Conservation (phyloP, 2,113 vertebrate genomes). For the Piprites chloris region DNA sequence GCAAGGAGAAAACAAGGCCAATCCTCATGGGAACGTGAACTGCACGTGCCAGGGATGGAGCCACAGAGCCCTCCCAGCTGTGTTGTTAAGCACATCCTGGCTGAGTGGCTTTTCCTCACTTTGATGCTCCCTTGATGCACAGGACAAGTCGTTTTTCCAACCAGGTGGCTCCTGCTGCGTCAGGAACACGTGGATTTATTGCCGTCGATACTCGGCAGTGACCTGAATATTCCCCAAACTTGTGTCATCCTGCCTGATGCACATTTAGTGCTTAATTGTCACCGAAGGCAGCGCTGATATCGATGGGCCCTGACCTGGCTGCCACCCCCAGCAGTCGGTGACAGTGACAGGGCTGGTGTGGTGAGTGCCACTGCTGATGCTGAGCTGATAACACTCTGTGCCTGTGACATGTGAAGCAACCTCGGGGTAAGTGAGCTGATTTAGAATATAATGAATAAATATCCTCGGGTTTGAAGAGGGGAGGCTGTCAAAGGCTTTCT, state of each 20-base stretch:
- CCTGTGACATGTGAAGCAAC: not conserved
- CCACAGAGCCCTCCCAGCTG: rapidly evolving
- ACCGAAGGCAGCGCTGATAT: not conserved
- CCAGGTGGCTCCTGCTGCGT: not conserved
- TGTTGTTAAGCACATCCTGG: not conserved
- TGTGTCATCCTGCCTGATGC: not conserved
- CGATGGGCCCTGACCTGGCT: not conserved
- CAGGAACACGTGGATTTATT: not conserved
- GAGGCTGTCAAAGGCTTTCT: conserved; percentile 39
- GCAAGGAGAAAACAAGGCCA: not conserved
- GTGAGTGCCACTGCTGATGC: not conserved
- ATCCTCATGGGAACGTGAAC: rapidly evolving
- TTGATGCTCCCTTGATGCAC: not conserved
- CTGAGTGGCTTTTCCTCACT: not conserved
- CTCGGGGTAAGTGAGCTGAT: not conserved
- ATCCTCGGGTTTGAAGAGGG: not conserved
- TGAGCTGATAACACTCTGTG: not conserved
- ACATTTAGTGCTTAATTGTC: not conserved
- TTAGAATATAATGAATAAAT: conserved; percentile 20
- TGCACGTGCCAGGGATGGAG: rapidly evolving
- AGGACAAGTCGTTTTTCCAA: not conserved
- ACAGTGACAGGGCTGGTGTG: not conserved
- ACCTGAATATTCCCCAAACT: not conserved
- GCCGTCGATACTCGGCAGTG: not conserved
- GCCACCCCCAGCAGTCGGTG: not conserved